These are phyloP conservation scores for Eciton burchellii DNA, from an alignment of 1,140 invertebrate genomes.

Conservation along the genomic window DNA sequence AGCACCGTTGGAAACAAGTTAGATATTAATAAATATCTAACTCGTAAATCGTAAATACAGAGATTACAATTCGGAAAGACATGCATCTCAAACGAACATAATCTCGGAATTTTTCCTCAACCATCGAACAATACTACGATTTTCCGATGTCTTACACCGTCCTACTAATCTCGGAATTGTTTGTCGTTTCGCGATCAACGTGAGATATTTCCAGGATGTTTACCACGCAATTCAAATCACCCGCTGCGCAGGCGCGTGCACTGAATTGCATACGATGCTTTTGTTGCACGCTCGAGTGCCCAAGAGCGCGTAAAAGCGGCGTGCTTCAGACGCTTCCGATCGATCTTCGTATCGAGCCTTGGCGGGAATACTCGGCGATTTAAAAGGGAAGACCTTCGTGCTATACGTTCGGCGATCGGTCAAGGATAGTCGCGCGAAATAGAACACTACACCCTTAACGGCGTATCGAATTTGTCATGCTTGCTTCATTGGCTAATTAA, in stretches of 20 bases:
- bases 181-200: background rate
- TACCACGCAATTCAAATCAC: background rate
- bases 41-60: background rate
- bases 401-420: slow-evolving; percentile 11
- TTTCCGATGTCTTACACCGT: background rate
- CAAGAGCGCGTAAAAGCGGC: slow-evolving; percentile 34
- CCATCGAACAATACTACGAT: background rate
- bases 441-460: slow-evolving; percentile 2
- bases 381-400: slow-evolving; percentile 14
- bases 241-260: slow-evolving; percentile 36
- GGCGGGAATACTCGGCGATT: background rate
- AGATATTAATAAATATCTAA: too few species aligned
- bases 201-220: background rate
- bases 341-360: slow-evolving; percentile 21
- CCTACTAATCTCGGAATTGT: background rate
- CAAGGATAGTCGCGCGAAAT: slow-evolving; percentile 37
- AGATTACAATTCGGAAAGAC: background rate
- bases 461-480: background rate
- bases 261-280: slow-evolving; percentile 54
- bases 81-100: background rate
- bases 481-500: background rate
- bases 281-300: slow-evolving; percentile 51
- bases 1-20: background rate
- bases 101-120: background rate
- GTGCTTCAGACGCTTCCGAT: slow-evolving; percentile 48